Evolutionary conservation across 2,888 invertebrate species (phyloP).

Genomic region (Ormyrus thymus): DNA sequence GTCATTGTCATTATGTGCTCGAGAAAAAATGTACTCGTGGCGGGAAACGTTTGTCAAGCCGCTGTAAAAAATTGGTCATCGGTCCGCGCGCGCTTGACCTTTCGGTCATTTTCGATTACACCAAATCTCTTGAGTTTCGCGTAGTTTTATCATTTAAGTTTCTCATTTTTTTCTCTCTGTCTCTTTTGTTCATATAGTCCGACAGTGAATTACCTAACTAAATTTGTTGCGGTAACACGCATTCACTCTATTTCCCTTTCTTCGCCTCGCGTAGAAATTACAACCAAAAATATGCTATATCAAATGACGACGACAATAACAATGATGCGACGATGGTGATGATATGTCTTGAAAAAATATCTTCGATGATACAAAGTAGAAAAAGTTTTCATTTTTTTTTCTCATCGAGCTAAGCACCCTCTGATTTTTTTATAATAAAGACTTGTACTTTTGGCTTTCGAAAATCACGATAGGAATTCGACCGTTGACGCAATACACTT

Average conservation of each 20-base stretch:
- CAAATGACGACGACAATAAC: conserved; percentile 44
- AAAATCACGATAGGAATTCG: conserved; percentile 58
- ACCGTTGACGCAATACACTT: conserved; percentile 42
- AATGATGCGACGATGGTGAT: conserved; percentile 50
- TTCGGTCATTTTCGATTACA: conserved; percentile 47
- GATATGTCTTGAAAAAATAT: conserved; percentile 62
- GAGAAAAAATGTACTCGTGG: conserved; percentile 58
- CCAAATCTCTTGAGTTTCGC: conserved; percentile 44
- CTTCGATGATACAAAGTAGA: conserved; percentile 53
- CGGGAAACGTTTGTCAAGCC: conserved; percentile 46
- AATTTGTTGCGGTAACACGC: conserved; percentile 31
- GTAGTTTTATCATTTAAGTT: conserved; percentile 14
- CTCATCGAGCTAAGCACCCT: conserved; percentile 59
- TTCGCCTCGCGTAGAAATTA: conserved; percentile 26
- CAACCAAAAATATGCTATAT: conserved; percentile 44
- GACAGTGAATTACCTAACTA: conserved; percentile 39
- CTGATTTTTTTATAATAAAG: conserved; percentile 53
- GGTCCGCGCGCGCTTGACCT: conserved; percentile 41
- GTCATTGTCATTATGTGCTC: conserved; percentile 66
- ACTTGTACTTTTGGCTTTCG: conserved; percentile 64
- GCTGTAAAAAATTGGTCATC: conserved; percentile 69
- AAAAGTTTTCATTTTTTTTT: conserved; percentile 50
- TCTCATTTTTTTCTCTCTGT: neutral
- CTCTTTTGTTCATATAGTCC: neutral
- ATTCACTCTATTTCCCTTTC: conserved; percentile 15